Base-by-base conservation (phyloP, 2,113 vertebrate genomes). In the Spea multiplicata region DNA sequence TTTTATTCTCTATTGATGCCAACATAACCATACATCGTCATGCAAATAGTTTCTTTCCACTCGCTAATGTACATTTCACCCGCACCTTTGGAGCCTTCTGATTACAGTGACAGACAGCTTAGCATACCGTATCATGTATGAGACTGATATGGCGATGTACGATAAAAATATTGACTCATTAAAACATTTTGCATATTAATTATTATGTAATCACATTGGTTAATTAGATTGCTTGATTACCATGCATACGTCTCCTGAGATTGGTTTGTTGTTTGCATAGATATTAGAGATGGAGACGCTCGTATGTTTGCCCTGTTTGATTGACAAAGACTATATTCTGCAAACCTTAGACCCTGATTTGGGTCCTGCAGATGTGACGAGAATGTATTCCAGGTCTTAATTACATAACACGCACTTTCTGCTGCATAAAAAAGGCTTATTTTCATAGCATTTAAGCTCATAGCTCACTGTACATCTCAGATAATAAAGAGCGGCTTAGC, bases 201-300 rank as follows among this genome's bases (percentile, higher is more conserved):
- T 71, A 52, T 72, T 70, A 77, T 46, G 16, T 72, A 78, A 78
- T 78, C 59, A 71, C 47, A 64, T 70, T 72, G 59, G 49, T 47
- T 78, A 71, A 78, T 72, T 59, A 66, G 69, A 71, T 53, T 53
- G 14, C 61, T 72, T 78, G 76, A 78, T 72, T 72, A 72, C 12
- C 45, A 3, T 5, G 16, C 48, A 30, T 69, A 30, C 6, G 16
- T 78, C 57, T 78, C 55, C 14, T 49, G 53, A 62, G 75, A 62
- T 66, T 17, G 46, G 47, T 49, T 44, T 67, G 49, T 45, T 67
- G 74, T 46, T 75, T 44, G 66, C 45, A 50, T 46, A 70, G 8
- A 57, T 57, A 72, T 72, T 47, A 10, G 10, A 68, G 44, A 8
- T 68, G 8, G 66, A 68, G 66, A 47, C 12, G 13, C 30, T n/a